phyloP scores from a whole-genome alignment of 2,113 vertebrate species.

The Empidonax alnorum region DNA sequence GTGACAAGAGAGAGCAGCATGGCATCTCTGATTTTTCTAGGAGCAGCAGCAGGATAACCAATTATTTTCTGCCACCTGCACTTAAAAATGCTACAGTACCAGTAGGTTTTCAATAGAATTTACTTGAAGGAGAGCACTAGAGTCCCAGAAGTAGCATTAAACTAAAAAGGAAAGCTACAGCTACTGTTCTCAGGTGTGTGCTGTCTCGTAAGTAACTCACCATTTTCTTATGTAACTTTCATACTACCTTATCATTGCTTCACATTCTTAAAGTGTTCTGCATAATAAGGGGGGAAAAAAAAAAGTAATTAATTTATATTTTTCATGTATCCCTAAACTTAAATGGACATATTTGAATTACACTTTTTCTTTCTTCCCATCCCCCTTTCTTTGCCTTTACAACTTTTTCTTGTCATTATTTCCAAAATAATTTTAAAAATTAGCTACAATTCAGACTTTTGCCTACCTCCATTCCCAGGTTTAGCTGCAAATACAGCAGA shows the following conservation, averaged over 20 bases:
- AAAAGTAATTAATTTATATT: background rate
- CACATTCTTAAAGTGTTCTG: background rate
- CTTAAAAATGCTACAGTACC: background rate
- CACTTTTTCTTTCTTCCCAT: background rate
- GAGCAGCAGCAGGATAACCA: background rate
- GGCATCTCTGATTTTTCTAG: background rate
- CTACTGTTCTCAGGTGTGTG: background rate
- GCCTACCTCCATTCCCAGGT: background rate
- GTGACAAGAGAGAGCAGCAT: background rate
- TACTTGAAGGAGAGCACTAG: background rate
- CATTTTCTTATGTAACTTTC: background rate
- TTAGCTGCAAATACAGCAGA: background rate
- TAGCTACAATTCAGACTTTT: background rate
- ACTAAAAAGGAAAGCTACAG: background rate
- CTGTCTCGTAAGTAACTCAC: background rate
- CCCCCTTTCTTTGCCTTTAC: background rate
- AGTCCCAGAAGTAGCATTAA: background rate
- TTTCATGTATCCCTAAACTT: background rate
- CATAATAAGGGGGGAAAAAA: background rate
- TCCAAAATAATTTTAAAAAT: background rate
- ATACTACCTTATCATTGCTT: background rate
- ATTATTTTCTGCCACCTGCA: background rate
- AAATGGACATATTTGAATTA: background rate
- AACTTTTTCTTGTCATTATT: background rate
- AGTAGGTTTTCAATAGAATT: background rate